Base-by-base conservation (phyloP, 1,140 invertebrate genomes). In the Danaus melanippus region DNA sequence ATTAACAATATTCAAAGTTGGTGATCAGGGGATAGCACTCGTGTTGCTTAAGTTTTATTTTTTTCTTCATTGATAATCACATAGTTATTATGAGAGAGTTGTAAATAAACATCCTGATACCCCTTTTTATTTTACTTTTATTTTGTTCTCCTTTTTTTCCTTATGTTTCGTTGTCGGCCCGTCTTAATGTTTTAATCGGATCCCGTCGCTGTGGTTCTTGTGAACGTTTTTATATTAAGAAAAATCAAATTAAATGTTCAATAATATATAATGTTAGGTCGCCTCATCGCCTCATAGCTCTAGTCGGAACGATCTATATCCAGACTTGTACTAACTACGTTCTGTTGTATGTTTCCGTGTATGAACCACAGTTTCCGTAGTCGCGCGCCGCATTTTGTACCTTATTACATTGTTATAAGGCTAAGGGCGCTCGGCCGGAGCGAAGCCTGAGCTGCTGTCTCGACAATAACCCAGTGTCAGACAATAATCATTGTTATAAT, bases 401-500 rank as follows among this genome's bases (percentile, higher is more conserved):
- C 65, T 64, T 63, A 58, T 60, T 62, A 61, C 60, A 56, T 63
- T 58, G 60, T 67, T 64, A 68, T 68, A 71, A 60, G 56, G 61
- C 53, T 56, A 62, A 52, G 60, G 49, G 58, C 59, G 65, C 60
- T 62, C 53, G 57, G 47, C 52, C 60, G 51, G 73, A 55, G 57
- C n/a, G 53, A 21, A 76, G 76, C 79, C 83, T 42, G 69, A 77
- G 75, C 83, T 86, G 83, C 83, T 86, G 83, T 86, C 83, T 86
- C 71, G 83, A 86, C 81, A 86, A 86, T 86, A 86, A 86, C 83
- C 80, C 78, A 83, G 83, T 86, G 83, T 86, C 79, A 86, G 83
- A 86, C 83, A 86, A 86, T 86, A 86, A 86, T 86, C 73, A 82
- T 83, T 83, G 61, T 71, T 81, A 75, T 84, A 65, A 79, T 81